Percentiles rank a stretch among this genome's conserved stretches.
Conservation (phyloP, 2,797 vertebrate species). For the Neosilurus hyrtlii region DNA sequence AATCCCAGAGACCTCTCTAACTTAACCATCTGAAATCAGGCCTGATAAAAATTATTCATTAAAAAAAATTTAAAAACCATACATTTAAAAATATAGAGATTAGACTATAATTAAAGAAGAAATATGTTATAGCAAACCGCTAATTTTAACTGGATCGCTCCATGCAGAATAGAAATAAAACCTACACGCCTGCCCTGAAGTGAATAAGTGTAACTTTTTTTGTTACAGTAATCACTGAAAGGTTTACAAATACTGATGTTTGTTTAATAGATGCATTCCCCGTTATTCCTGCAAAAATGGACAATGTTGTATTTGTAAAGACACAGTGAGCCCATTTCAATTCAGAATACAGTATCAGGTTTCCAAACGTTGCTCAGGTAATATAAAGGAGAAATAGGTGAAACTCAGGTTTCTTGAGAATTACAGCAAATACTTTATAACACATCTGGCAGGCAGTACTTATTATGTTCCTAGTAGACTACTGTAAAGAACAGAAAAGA, state of each 20-base stretch:
- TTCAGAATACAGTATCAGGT: background rate
- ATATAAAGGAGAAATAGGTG: background rate
- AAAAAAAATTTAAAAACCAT: background rate
- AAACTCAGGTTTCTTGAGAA: background rate
- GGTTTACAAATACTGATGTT: background rate
- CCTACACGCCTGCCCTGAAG: background rate
- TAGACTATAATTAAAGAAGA: background rate
- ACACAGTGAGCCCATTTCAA: background rate
- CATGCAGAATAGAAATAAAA: background rate
- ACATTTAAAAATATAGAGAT: background rate
- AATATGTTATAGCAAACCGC: background rate
- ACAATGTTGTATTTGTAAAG: background rate
- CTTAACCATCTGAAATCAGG: background rate
- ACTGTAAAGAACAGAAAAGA: background rate
- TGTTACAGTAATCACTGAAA: background rate
- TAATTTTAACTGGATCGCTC: background rate
- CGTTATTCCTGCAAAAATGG: no score
- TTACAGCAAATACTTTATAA: conserved; percentile 16
- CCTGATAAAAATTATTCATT: background rate
- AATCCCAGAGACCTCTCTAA: background rate
- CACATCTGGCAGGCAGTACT: conserved; percentile 9
- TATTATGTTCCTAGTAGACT: background rate
- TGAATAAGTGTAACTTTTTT: background rate
- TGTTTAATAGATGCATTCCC: no score
- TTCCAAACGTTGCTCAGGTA: background rate